Evolutionary conservation across 2,888 invertebrate genomes (phyloP), one percentile per base, ranked within the genome.

Genomic region (Hirtodrosophila cameraria): DNA sequence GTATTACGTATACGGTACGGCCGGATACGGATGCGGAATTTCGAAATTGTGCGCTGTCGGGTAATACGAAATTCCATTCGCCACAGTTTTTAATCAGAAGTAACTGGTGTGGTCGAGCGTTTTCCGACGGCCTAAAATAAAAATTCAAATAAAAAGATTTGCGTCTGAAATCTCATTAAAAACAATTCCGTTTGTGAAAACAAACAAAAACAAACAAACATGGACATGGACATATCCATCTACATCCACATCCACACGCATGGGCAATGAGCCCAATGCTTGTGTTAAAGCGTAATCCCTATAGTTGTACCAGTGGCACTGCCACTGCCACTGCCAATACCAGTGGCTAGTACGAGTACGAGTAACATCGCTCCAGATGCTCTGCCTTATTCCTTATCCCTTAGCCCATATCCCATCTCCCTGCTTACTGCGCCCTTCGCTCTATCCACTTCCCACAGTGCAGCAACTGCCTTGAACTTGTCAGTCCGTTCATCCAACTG

Each of bases 131-230:
- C 76, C 76, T 75, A 75, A 75, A 75, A 79, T 75, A 79, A 75
- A 75, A 75, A 78, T 79, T 65, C 75, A 79, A 75, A 79, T 79
- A 75, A 75, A 75, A 75, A 79, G 75, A 75, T 79, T 76, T 76
- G 67, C 67, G 67, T 71, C 76, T 58, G 80, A 76, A 80, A 76
- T 76, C 77, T 80, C 75, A 79, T 75, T 75, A 75, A 75, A 83
- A 84, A 81, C 78, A 69, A 69, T 77, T 84, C 66, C 61, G 77
- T 66, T 77, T 75, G 75, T 68, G 48, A 71, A 75, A 79, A 66
- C 72, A 66, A 60, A 48, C 53, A 74, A 59, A 57, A 39, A 60
- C 63, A 78, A 71, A 52, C 58, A 38, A 61, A 35, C 53, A 53
- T 18, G 42, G 48, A 52, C 45, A 69, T 64, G 52, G 50, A 74